Evolutionary conservation across 2,113 vertebrate species (phyloP), one percentile per base, ranked within the genome.

Genomic region (Pipra filicauda): DNA sequence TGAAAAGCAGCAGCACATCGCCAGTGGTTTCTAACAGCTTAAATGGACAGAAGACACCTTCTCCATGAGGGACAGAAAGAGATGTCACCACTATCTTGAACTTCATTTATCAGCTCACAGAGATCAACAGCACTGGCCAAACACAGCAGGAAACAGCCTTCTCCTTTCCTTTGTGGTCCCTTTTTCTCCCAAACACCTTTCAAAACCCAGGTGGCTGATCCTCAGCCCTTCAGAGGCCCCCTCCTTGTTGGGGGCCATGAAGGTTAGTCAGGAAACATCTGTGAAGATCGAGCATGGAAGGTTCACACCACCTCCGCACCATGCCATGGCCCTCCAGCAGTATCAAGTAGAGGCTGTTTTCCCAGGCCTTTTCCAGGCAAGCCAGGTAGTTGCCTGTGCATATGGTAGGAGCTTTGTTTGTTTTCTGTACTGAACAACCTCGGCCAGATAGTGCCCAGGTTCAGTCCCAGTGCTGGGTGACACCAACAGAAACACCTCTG

Each of bases 381-480:
- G 41, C 27, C 57, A 83, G 46, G 24, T 12, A 73, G 30, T 23
- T 28, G 54, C 31, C 52, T 58, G 58, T 66, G 41, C 35, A 57
- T 27, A 30, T 26, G 26, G 31, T 1, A 19, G 31, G n/a, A 89
- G 46, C n/a, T 91, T 79, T 46, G 30, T 41, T 6, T 30, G 8
- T 51, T 78, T 86, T 48, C 64, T 70, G 11, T 31, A 70, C 73
- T 59, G 33, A 85, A 39, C 49, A 77, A 46, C 46, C 41, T 23
- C 18, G 10, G 30, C 23, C 66, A 75, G 19, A 19, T 0, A 44
- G 37, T 12, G 28, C 39, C 39, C 8, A 0, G 0, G 1, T 64
- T 91, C 75, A 64, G 62, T n/a, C 44, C 28, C 85, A 55, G 26
- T 24, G 20, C 49, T 73, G 39, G 28, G 37, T 69, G 49, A 44